Conservation (phyloP, 2,797 vertebrate species). For the Sebastes steindachneri region DNA sequence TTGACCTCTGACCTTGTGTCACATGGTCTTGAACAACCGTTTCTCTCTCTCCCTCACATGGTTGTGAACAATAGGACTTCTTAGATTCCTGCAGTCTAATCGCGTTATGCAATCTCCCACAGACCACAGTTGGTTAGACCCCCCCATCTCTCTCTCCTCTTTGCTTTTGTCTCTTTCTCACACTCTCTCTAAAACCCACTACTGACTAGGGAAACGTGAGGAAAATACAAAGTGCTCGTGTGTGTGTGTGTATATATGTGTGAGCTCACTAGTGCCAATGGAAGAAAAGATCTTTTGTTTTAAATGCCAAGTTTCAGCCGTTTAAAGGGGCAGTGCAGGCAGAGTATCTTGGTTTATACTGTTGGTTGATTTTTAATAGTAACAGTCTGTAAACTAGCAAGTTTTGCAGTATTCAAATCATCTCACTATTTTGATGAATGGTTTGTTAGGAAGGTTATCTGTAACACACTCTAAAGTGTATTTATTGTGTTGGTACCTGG, state of each 20-base stretch:
- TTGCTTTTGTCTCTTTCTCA: conserved; percentile 31
- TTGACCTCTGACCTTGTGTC: conserved; percentile 49
- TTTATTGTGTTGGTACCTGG: too few species aligned
- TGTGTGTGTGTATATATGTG: not conserved
- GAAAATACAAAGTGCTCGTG: conserved; percentile 48
- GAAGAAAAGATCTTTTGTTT: conserved; percentile 45
- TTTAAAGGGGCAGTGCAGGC: conserved; percentile 10
- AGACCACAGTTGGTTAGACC: conserved; percentile 41
- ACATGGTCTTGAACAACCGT: conserved; percentile 39
- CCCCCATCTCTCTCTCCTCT: not conserved
- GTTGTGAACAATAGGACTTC: conserved; percentile 63
- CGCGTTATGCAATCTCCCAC: conserved; percentile 63
- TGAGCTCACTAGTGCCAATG: conserved; percentile 21
- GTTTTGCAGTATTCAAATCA: not conserved
- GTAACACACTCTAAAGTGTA: too few species aligned
- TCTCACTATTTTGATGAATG: not conserved
- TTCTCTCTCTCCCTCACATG: conserved; percentile 36
- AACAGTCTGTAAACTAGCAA: not conserved
- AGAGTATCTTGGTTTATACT: not conserved
- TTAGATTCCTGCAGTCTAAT: conserved; percentile 71
- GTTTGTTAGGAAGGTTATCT: not conserved
- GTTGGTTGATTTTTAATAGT: not conserved
- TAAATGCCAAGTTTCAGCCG: not conserved
- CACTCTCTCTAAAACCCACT: conserved; percentile 38
- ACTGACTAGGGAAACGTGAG: conserved; percentile 43